phyloP scores from a whole-genome alignment of 64 coral and sea anemone genomes.

The Montipora cactus region DNA sequence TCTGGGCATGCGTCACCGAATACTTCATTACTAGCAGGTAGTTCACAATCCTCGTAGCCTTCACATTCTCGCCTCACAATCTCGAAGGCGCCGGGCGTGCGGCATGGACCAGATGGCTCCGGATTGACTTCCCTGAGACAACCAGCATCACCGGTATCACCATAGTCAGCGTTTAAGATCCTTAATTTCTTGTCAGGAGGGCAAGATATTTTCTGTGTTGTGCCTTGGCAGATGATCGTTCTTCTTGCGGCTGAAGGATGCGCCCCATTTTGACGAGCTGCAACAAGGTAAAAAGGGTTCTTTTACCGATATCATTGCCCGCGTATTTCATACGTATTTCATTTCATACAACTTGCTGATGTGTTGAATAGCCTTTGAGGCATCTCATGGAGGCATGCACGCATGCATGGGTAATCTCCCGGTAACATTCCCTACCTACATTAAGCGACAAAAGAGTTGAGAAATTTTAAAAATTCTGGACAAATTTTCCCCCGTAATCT shows the following conservation, averaged over 20 bases:
- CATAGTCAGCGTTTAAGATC: conserved; percentile 51
- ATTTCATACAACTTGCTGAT: too few relatives aligned
- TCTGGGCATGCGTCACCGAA: conserved; percentile 61
- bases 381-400: too few relatives aligned
- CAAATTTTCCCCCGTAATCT: too few relatives aligned
- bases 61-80: conserved; percentile 58
- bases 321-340: too few relatives aligned
- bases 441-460: too few relatives aligned
- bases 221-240: conserved; percentile 38
- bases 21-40: conserved; percentile 53
- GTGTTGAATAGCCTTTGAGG: too few relatives aligned
- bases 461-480: too few relatives aligned
- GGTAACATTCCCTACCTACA: too few relatives aligned
- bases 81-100: conserved; percentile 57
- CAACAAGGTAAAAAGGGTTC: neutral
- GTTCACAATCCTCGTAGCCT: conserved; percentile 56
- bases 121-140: conserved; percentile 35
- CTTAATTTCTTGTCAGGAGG: conserved; percentile 44
- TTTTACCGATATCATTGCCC: neutral
- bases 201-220: conserved; percentile 58
- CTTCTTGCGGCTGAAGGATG: neutral
- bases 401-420: too few relatives aligned
- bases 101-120: conserved; percentile 12
- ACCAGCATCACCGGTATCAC: conserved; percentile 37
- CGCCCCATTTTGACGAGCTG: neutral